phyloP scores from a whole-genome alignment of 1,140 invertebrate genomes.

The Atta texana region DNA sequence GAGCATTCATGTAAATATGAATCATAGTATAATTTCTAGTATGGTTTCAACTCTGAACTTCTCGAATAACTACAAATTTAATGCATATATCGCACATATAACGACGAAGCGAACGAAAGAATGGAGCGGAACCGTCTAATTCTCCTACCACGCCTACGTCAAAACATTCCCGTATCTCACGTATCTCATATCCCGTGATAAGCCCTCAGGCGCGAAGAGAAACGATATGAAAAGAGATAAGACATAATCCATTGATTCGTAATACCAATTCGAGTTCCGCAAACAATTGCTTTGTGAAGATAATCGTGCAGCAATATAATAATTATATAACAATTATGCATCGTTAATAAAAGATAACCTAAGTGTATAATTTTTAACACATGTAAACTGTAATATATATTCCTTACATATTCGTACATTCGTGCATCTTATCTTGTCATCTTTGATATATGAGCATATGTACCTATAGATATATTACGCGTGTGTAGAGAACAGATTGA shows the following conservation, averaged over 20 bases:
- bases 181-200: slow-evolving; percentile 74
- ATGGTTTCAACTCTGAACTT: slow-evolving; percentile 3
- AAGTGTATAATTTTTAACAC: neutral
- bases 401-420: neutral
- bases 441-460: neutral
- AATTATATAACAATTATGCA: slow-evolving; percentile 11
- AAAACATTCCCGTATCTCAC: slow-evolving; percentile 76
- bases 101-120: slow-evolving; percentile 35
- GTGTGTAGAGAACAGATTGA: too few species aligned
- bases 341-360: neutral
- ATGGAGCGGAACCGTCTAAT: slow-evolving; percentile 63
- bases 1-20: neutral
- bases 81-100: slow-evolving; percentile 1
- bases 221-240: slow-evolving; percentile 55
- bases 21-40: neutral
- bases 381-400: neutral
- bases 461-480: neutral
- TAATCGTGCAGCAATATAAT: slow-evolving; percentile 2
- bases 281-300: slow-evolving; percentile 32
- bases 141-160: slow-evolving; percentile 79
- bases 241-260: slow-evolving; percentile 55
- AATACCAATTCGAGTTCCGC: slow-evolving; percentile 56
- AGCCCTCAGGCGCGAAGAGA: slow-evolving; percentile 59
- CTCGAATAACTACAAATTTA: slow-evolving; percentile 24
- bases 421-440: neutral